These are phyloP conservation scores for Bombus sibiricus DNA, from an alignment of 1,140 invertebrate species.

Conservation along the genomic window DNA sequence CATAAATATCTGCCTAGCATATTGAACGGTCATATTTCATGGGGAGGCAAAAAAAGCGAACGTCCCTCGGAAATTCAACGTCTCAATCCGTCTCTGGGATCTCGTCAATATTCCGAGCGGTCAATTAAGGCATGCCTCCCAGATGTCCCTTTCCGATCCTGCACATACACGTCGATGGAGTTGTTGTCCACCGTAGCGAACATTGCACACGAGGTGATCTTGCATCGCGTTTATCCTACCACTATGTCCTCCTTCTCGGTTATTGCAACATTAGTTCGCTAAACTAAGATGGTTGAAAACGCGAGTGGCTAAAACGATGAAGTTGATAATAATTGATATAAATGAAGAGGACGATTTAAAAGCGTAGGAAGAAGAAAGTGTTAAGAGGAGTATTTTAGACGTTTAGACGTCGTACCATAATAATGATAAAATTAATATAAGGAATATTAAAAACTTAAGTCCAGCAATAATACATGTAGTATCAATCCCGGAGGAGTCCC, in stretches of 20 bases:
- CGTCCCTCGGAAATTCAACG: conserved; percentile 73
- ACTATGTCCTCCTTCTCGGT: neutral
- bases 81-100: conserved; percentile 74
- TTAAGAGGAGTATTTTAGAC: neutral
- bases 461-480: neutral
- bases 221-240: conserved; percentile 20
- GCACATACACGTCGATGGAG: conserved; percentile 50
- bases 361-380: neutral
- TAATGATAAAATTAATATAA: too few relatives aligned
- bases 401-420: neutral
- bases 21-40: conserved; percentile 75
- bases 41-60: conserved; percentile 63
- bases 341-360: neutral
- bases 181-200: conserved; percentile 31
- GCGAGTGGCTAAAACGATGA: too few relatives aligned
- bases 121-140: conserved; percentile 74
- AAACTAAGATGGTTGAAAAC: neutral
- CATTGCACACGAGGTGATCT: conserved; percentile 31
- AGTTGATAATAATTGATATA: too few relatives aligned
- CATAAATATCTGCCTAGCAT: conserved; percentile 73
- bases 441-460: too few relatives aligned
- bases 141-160: conserved; percentile 66
- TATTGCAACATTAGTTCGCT: neutral
- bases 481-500: too few relatives aligned
- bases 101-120: conserved; percentile 73